These are phyloP conservation scores for Anguilla obscura DNA, from an alignment of 2,797 vertebrate genomes.

Conservation along the genomic window DNA sequence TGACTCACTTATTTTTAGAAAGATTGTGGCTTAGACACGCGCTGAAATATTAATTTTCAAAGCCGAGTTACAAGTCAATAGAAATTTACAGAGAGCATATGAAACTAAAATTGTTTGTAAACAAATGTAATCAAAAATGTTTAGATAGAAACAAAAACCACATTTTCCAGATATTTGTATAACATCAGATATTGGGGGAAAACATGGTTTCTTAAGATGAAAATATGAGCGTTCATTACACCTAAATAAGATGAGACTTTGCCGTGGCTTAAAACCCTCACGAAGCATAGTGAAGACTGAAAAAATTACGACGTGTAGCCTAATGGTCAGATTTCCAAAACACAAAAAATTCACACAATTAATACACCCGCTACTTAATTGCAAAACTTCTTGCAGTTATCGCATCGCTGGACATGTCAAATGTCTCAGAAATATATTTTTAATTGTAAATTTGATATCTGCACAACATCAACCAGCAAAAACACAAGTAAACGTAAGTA, in stretches of 20 bases:
- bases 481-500: background rate
- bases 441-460: background rate
- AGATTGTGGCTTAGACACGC: constrained; percentile 3
- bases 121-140: background rate
- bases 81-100: background rate
- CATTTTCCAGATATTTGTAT: background rate
- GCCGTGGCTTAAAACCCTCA: background rate
- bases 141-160: background rate
- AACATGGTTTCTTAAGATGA: background rate
- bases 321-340: background rate
- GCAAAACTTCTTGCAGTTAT: background rate
- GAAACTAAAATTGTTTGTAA: background rate
- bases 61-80: background rate
- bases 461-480: background rate
- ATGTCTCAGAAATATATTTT: background rate
- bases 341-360: background rate
- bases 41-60: background rate
- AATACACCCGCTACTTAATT: background rate
- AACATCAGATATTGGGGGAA: background rate
- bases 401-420: background rate
- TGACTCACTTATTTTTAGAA: constrained; percentile 5
- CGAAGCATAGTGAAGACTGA: background rate
- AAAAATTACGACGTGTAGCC: background rate
- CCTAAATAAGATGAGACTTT: background rate
- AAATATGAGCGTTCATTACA: background rate